Base-by-base conservation (phyloP, 2,888 invertebrate species). In the Zeuzera pyrina region DNA sequence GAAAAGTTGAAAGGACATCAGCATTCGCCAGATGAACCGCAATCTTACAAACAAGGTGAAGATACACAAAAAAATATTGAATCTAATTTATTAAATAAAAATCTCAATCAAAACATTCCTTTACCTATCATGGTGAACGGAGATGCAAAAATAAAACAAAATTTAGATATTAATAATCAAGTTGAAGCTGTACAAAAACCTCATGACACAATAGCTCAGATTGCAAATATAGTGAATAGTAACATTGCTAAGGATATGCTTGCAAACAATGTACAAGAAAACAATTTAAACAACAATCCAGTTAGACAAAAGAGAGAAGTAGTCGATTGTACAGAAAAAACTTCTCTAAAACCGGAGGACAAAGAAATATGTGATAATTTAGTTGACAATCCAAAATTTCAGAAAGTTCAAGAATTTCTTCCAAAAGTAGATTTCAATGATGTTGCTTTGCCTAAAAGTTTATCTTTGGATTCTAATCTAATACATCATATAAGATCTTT, bases 1-100 rank as follows among this genome's bases (percentile, higher is more conserved):
- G 22, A 12, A 12, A 26, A 31, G 10, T n/a, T 14, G 15, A 47
- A 52, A 31, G 37, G 32, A 24, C 77, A 79, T 47, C 56, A 48
- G 1, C 76, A 79, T 35, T 57, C 65, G 1, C 57, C 57, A 1
- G 79, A 76, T 30, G 79, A 77, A 52, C 77, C 78, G 1, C 61
- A 73, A 39, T 79, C 76, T 1, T 77, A 79, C 27, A 69, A 66
- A 49, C 45, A 54, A 54, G 77, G 76, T 0, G 76, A 79, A 52
- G 72, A 73, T 35, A 33, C 38, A 15, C 56, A 65, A 38, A 51
- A 45, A 0, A 43, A 51, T 35, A 11, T 29, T 14, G 22, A 37
- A 15, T 31, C 29, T 22, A 29, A 37, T 37, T 25, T 22, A 27
- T 21, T 36, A 26, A 42, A 44, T 35, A 39, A 38, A 15, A 40